Evolutionary conservation across 2,797 vertebrate genomes (phyloP).

Genomic region (Sphenopsis melanotis): DNA sequence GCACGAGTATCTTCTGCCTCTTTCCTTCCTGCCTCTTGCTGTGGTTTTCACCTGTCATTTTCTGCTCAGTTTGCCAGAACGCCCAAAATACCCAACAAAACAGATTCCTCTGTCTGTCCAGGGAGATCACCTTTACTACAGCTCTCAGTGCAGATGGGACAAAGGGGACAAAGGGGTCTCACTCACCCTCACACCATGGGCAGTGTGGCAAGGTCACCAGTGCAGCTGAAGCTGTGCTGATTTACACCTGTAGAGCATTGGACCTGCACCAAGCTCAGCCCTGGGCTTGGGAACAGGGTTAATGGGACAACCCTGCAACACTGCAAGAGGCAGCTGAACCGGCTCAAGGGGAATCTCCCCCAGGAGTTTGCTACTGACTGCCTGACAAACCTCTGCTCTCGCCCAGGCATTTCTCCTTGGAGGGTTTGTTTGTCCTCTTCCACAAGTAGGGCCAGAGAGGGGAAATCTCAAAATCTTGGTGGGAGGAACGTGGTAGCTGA

Average conservation of each 20-base stretch:
- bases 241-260: neutral
- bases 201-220: accelerated
- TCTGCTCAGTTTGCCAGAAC: neutral
- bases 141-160: accelerated
- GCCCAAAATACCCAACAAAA: neutral
- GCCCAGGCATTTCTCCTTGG: neutral
- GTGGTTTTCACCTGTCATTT: neutral
- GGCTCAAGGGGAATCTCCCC: neutral
- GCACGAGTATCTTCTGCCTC: accelerated
- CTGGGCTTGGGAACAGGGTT: neutral
- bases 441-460: neutral
- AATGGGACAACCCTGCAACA: neutral
- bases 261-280: neutral
- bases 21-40: neutral
- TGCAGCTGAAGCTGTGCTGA: accelerated
- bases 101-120: neutral
- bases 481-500: neutral
- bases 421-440: neutral
- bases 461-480: neutral
- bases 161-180: neutral
- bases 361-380: accelerated
- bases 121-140: neutral
- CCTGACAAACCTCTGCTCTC: neutral
- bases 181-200: neutral
- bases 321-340: neutral